Evolutionary conservation across 2,113 vertebrate genomes (phyloP).

Genomic region (Gasterosteus nipponicus): DNA sequence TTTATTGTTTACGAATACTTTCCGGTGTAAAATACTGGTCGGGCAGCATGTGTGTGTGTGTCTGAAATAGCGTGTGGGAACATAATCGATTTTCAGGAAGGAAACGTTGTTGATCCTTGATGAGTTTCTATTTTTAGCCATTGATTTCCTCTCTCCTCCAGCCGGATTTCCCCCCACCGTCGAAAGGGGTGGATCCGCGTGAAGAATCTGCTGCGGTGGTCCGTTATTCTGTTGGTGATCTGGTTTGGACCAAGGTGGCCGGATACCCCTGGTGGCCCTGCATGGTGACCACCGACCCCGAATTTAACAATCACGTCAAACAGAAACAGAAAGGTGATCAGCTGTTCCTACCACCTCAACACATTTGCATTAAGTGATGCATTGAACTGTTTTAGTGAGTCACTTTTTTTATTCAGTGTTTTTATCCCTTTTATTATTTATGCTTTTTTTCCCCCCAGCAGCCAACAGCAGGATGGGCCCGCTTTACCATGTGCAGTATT

Average conservation of each 20-base stretch:
- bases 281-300: constrained; percentile 94
- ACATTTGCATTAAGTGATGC: background rate
- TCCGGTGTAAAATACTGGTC: background rate
- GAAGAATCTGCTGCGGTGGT: constrained; percentile 17
- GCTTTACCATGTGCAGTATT: constrained; percentile 97
- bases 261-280: constrained; percentile 99
- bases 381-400: background rate
- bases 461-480: constrained; percentile 83
- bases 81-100: background rate
- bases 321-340: constrained; percentile 89
- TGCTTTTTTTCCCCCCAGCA: constrained; percentile 55
- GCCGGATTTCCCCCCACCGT: constrained; percentile 23
- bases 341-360: accelerated
- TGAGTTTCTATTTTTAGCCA: background rate
- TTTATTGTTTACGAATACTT: background rate
- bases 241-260: constrained; percentile 97
- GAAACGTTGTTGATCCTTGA: background rate
- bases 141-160: constrained; percentile 27
- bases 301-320: constrained; percentile 87
- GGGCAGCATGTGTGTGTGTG: background rate
- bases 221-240: constrained; percentile 85
- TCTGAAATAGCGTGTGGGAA: background rate
- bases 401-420: background rate
- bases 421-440: background rate
- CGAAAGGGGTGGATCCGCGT: background rate